phyloP scores from a whole-genome alignment of 2,888 invertebrate genomes.

The Cataglyphis albicans region DNA sequence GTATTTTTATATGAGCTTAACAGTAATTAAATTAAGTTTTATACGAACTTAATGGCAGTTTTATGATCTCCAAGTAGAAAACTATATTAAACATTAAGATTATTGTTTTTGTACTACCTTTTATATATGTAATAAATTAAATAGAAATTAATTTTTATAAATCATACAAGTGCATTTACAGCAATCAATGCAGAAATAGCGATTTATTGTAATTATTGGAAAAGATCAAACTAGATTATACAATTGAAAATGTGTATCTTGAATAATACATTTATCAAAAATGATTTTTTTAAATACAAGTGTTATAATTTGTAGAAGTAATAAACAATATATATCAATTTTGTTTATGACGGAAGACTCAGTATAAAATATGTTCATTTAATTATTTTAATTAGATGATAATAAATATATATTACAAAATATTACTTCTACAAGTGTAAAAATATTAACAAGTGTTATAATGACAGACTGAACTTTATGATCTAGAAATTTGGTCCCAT shows the following conservation, averaged over 20 bases:
- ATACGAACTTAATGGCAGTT: not conserved
- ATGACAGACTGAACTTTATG: slow-evolving; percentile 52
- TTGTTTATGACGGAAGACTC: slow-evolving; percentile 66
- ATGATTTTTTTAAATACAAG: slow-evolving; percentile 19
- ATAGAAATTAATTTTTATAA: slow-evolving; percentile 24
- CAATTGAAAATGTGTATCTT: not conserved
- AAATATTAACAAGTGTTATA: slow-evolving; percentile 7
- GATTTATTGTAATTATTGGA: not conserved
- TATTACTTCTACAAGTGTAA: not conserved
- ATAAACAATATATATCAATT: not conserved
- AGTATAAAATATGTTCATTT: slow-evolving; percentile 38
- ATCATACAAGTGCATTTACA: slow-evolving; percentile 32
- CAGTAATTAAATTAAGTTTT: slow-evolving; percentile 28
- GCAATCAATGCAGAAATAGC: not conserved
- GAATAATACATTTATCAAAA: slow-evolving; percentile 39
- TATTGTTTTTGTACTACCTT: not conserved
- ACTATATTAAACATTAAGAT: slow-evolving; percentile 15
- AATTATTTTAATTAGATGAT: slow-evolving; percentile 35
- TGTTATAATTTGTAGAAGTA: slow-evolving; percentile 41
- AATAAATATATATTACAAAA: slow-evolving; percentile 11
- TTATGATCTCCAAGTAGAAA: slow-evolving; percentile 1
- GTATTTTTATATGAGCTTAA: slow-evolving; percentile 38
- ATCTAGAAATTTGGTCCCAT: slow-evolving; percentile 64
- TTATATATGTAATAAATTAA: not conserved
- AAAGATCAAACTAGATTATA: slow-evolving; percentile 7